phyloP scores from a whole-genome alignment of 2,797 vertebrate species.

The Pterois miles region DNA sequence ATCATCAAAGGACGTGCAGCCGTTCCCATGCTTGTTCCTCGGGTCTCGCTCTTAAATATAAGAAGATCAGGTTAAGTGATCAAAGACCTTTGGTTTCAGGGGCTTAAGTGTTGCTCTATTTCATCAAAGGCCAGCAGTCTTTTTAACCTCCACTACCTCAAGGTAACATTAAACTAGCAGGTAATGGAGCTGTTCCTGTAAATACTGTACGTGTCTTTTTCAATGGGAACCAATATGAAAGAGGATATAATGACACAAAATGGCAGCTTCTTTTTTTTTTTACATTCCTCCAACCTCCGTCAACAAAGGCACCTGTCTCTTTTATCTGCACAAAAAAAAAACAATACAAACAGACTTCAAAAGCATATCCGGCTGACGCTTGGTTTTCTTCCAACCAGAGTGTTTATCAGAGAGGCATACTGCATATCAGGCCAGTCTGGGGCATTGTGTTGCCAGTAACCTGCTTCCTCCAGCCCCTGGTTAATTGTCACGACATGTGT shows the following conservation, averaged over 20 bases:
- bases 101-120: constrained; percentile 66
- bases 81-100: constrained; percentile 62
- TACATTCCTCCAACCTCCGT: constrained; percentile 56
- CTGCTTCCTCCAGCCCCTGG: constrained; percentile 68
- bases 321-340: constrained; percentile 77
- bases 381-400: constrained; percentile 73
- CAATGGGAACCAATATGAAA: constrained; percentile 81
- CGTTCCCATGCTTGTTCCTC: constrained; percentile 76
- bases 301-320: constrained; percentile 77
- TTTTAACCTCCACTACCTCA: constrained; percentile 54
- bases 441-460: constrained; percentile 74
- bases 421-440: constrained; percentile 67
- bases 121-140: constrained; percentile 70
- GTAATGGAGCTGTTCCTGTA: constrained; percentile 84
- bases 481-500: constrained; percentile 72
- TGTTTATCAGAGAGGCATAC: constrained; percentile 77
- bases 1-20: constrained; percentile 74
- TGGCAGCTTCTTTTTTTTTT: constrained; percentile 62
- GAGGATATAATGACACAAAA: constrained; percentile 74
- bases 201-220: constrained; percentile 84
- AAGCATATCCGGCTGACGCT: constrained; percentile 78
- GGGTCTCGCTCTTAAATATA: constrained; percentile 78
- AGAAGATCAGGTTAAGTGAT: constrained; percentile 77
- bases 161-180: constrained; percentile 82
- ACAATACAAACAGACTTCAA: constrained; percentile 81